These are phyloP conservation scores for Nothoprocta pentlandii DNA, from an alignment of 2,113 vertebrate species.

Conservation along the genomic window DNA sequence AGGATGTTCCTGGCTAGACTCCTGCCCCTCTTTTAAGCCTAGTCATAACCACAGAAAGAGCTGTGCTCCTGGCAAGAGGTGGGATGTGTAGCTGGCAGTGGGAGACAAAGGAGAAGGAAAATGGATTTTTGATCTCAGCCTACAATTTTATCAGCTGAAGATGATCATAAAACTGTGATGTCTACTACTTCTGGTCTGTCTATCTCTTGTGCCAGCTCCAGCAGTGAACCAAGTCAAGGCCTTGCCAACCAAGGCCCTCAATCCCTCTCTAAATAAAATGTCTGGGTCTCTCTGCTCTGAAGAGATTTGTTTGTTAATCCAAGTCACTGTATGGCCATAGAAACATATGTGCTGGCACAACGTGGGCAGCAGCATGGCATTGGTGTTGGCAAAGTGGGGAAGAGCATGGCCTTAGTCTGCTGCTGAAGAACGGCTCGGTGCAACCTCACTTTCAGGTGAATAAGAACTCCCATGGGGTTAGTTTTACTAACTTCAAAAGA, in stretches of 20 bases:
- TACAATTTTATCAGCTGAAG: background rate
- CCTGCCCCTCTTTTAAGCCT: background rate
- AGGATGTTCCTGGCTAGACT: background rate
- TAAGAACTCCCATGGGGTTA: background rate
- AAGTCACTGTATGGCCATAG: background rate
- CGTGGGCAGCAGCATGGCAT: background rate
- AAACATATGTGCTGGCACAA: background rate
- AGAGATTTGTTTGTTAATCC: background rate
- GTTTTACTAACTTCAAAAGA: background rate
- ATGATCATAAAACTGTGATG: background rate
- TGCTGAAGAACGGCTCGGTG: background rate
- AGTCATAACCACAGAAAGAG: background rate
- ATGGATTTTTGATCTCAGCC: background rate
- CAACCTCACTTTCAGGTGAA: background rate
- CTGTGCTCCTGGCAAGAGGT: background rate
- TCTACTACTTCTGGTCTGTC: background rate
- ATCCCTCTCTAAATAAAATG: background rate
- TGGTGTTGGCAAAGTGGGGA: background rate
- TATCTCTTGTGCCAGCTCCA: background rate
- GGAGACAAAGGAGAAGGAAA: background rate
- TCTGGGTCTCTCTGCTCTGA: background rate
- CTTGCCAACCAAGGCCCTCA: background rate
- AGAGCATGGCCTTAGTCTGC: background rate
- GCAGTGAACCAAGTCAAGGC: background rate
- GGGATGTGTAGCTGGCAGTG: background rate